phyloP scores from a whole-genome alignment of 2,113 vertebrate genomes.

The Lates calcarifer region DNA sequence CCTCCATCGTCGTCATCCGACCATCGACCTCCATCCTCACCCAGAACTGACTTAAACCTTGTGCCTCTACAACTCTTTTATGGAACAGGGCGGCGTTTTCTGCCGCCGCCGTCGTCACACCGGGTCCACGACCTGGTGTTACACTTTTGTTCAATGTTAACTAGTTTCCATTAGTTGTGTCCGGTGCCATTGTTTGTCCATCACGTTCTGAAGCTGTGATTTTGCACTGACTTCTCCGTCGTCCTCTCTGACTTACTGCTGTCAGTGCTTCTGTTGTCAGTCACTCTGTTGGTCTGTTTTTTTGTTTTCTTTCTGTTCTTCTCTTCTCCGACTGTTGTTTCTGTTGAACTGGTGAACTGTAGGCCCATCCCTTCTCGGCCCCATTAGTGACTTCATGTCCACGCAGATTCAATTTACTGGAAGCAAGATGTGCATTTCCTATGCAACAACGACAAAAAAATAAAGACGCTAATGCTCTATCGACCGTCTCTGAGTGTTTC shows the following conservation, averaged over 20 bases:
- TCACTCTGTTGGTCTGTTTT: conserved; percentile 10
- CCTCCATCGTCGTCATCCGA: background rate
- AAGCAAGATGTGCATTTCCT: conserved; percentile 99
- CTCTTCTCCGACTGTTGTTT: conserved; percentile 51
- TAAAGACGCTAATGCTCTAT: conserved; percentile 95
- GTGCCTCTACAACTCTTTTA: conserved; percentile 96
- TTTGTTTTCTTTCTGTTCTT: background rate
- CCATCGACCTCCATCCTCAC: conserved; percentile 37
- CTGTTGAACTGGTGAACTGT: conserved; percentile 85
- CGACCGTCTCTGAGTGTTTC: conserved; percentile 45
- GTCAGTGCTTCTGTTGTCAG: conserved; percentile 9
- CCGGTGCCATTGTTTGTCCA: conserved; percentile 92
- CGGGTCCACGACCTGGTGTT: conserved; percentile 87
- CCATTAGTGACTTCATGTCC: conserved; percentile 94
- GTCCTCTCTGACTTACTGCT: conserved; percentile 29
- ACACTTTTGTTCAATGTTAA: conserved; percentile 74
- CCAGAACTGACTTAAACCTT: conserved; percentile 84
- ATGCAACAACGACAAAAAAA: conserved; percentile 96
- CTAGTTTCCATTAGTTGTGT: conserved; percentile 87
- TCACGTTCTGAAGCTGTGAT: conserved; percentile 70
- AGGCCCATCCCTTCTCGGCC: conserved; percentile 90
- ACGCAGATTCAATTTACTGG: conserved; percentile 95
- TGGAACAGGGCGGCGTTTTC: conserved; percentile 86
- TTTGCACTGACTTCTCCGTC: conserved; percentile 46
- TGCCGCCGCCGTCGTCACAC: conserved; percentile 16